A percentile compares a stretch with the other conserved stretches of the same genome.
These are phyloP conservation scores for Heliconius sara DNA, from an alignment of 2,888 invertebrate species.

Conservation along the genomic window DNA sequence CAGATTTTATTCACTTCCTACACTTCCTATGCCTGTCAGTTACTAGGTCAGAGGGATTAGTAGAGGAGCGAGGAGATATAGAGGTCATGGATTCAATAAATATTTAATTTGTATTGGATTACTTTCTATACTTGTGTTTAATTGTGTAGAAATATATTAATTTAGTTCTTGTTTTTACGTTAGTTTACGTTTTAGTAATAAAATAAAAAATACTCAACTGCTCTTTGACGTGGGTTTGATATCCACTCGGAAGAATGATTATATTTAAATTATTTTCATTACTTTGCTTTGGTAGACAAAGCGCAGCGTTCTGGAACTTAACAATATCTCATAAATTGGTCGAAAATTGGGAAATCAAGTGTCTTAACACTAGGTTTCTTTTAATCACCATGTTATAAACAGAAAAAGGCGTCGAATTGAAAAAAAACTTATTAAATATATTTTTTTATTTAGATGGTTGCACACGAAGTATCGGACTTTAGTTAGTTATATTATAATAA, in stretches of 20 bases:
- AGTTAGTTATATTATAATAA: not conserved
- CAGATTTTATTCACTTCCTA: not conserved
- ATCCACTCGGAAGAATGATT: too few relatives aligned
- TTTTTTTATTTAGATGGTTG: not conserved
- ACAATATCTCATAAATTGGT: too few relatives aligned
- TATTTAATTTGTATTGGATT: constrained; percentile 17
- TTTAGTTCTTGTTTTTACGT: not conserved
- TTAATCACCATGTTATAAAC: not conserved
- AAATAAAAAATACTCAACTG: too few relatives aligned
- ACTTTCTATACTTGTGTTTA: not conserved
- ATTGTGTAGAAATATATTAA: not conserved
- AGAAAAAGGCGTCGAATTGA: too few relatives aligned
- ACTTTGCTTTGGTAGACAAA: too few relatives aligned
- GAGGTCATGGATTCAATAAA: constrained; percentile 11
- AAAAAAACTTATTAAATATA: not conserved
- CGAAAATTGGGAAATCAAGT: too few relatives aligned
- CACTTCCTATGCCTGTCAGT: not conserved
- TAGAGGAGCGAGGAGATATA: not conserved
- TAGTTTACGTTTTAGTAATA: too few relatives aligned
- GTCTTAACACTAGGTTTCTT: not conserved
- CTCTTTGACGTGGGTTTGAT: too few relatives aligned
- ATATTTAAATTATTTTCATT: too few relatives aligned
- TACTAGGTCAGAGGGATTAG: constrained; percentile 10
- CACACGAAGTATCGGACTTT: not conserved
- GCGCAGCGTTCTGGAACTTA: too few relatives aligned